Percentiles rank a stretch among this genome's conserved stretches.
Conservation (phyloP, 1,140 invertebrate genomes). For the Plectrocnemia conspersa region DNA sequence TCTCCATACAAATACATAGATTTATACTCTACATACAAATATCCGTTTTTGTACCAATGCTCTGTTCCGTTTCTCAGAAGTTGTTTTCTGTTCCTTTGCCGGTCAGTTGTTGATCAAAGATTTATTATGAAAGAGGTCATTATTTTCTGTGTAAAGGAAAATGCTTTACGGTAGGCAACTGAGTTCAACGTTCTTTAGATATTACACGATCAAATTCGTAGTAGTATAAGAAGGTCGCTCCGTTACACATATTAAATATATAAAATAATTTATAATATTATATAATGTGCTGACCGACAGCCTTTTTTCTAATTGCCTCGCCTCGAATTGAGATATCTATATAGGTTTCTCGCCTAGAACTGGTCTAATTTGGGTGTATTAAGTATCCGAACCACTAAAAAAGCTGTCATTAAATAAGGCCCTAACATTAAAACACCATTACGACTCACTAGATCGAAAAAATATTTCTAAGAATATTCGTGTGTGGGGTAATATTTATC, state of each 20-base stretch:
- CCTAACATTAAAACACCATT: slow-evolving; percentile 10
- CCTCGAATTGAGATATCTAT: slow-evolving; percentile 30
- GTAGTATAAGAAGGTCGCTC: too few relatives aligned
- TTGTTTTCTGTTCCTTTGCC: slow-evolving; percentile 7
- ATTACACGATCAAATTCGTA: too few relatives aligned
- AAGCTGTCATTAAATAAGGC: slow-evolving; percentile 15
- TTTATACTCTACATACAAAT: too few relatives aligned
- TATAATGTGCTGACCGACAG: slow-evolving; percentile 1
- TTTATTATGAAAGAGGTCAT: slow-evolving; percentile 26
- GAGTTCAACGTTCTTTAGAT: slow-evolving; percentile 17
- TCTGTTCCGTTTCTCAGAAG: slow-evolving; percentile 7
- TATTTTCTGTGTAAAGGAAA: slow-evolving; percentile 19
- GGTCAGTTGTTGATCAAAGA: slow-evolving; percentile 18
- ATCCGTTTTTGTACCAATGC: too few relatives aligned
- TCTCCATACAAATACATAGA: too few relatives aligned
- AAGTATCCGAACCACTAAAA: slow-evolving; percentile 4
- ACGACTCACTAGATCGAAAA: too few relatives aligned
- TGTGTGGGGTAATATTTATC: too few relatives aligned
- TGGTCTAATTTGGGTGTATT: background rate
- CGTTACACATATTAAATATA: too few relatives aligned
- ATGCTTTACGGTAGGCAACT: slow-evolving; percentile 12
- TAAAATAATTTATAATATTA: too few relatives aligned
- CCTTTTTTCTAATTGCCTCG: slow-evolving; percentile 19
- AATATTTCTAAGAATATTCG: too few relatives aligned
- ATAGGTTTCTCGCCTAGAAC: slow-evolving; percentile 3